Conservation (phyloP, 2,888 invertebrate genomes). For the Argyresthia albistria region DNA sequence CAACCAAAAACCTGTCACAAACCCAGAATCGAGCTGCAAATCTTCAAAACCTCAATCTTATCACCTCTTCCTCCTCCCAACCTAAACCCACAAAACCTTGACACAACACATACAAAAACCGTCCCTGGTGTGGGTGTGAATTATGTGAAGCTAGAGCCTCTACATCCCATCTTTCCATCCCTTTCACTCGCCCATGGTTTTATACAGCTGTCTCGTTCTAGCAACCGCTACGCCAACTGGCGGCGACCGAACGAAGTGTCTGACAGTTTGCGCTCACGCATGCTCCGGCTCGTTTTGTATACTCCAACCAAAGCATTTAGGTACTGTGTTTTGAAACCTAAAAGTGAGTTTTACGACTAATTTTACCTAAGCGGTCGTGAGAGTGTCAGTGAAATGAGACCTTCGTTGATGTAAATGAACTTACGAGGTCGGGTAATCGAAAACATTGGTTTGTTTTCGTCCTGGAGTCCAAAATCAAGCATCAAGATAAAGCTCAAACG, state of each 20-base stretch:
- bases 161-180: conserved; percentile 14
- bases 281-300: conserved; percentile 24
- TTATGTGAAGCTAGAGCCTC: conserved; percentile 36
- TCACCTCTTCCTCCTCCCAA: too few relatives aligned
- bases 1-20: too few relatives aligned
- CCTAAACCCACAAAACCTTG: too few relatives aligned
- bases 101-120: conserved; percentile 1
- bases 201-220: background rate
- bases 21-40: too few relatives aligned
- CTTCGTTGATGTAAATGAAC: conserved; percentile 58
- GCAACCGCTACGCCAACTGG: conserved; percentile 34
- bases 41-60: too few relatives aligned
- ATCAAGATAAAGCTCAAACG: conserved; percentile 69
- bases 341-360: background rate
- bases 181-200: conserved; percentile 12
- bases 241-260: conserved; percentile 34
- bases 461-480: conserved; percentile 61
- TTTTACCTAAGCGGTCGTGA: conserved; percentile 7
- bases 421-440: conserved; percentile 43
- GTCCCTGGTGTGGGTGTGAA: background rate
- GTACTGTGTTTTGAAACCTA: background rate
- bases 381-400: conserved; percentile 34
- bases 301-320: background rate
- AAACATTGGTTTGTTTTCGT: conserved; percentile 56
- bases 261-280: conserved; percentile 60